Percentiles rank a stretch among this genome's conserved stretches.
Evolutionary conservation across 2,888 invertebrate genomes (phyloP).

Genomic region (Nephrocerus scutellatus): DNA sequence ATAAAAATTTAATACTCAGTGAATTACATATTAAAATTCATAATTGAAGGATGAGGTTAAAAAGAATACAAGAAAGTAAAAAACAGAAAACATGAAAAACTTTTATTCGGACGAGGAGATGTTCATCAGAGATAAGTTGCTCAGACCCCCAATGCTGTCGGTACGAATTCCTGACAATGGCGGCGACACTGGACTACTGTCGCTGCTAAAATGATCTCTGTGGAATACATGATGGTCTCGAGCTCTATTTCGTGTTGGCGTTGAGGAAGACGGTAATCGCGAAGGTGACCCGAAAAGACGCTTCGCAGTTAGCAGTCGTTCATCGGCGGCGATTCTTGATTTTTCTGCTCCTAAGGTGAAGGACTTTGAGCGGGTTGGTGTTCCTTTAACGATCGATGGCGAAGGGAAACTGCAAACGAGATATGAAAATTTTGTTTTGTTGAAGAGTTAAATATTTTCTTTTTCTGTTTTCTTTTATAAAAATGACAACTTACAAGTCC

Average conservation of each 20-base stretch:
- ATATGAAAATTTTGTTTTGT: constrained; percentile 4
- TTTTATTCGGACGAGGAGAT: constrained; percentile 11
- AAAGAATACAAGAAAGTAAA: too few species aligned
- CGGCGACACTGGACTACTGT: constrained; percentile 5
- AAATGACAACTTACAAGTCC: constrained; percentile 49
- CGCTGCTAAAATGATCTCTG: constrained; percentile 7
- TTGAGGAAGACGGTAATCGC: constrained; percentile 1
- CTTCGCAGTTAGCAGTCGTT: constrained; percentile 18
- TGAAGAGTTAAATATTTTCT: constrained; percentile 7
- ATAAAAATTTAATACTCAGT: too few species aligned
- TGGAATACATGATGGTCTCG: constrained; percentile 16
- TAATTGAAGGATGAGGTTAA: too few species aligned
- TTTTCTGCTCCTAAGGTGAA: not conserved
- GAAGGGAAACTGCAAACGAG: constrained; percentile 36
- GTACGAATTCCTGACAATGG: constrained; percentile 8
- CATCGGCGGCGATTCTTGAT: constrained; percentile 8
- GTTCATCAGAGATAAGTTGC: constrained; percentile 13
- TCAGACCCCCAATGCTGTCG: constrained; percentile 3
- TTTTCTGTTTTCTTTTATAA: not conserved
- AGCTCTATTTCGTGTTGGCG: not conserved
- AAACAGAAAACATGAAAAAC: too few species aligned
- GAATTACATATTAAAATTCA: too few species aligned
- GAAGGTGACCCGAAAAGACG: constrained; percentile 23
- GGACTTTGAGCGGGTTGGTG: not conserved
- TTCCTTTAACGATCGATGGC: constrained; percentile 29